Percentiles rank a stretch among this genome's conserved stretches.
phyloP scores from a whole-genome alignment of 1,140 invertebrate genomes.

The Capitella teleta region DNA sequence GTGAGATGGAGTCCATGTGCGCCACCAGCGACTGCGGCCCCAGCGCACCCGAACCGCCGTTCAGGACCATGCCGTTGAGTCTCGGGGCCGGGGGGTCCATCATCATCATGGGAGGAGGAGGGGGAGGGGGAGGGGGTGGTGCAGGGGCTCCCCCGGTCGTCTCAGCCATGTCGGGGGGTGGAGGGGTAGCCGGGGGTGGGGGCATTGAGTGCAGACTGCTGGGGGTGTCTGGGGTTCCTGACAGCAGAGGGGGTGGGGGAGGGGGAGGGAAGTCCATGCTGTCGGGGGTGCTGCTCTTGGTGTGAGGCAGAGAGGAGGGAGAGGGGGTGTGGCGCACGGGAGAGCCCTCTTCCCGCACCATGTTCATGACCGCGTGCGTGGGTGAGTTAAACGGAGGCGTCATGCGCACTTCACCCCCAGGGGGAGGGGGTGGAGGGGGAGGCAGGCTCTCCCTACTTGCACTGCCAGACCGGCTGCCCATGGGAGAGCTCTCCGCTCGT shows the following conservation, averaged over 20 bases:
- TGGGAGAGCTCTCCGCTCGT: conserved; percentile 47
- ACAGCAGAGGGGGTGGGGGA: conserved; percentile 41
- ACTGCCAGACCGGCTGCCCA: conserved; percentile 37
- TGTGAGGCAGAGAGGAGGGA: conserved; percentile 15
- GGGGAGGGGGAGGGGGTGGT: conserved; percentile 27
- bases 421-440: conserved; percentile 68
- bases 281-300: conserved; percentile 15
- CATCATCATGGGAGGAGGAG: conserved; percentile 22
- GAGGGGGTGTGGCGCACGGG: conserved; percentile 7
- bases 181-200: conserved; percentile 45
- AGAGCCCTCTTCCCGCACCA: background rate
- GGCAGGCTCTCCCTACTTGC: conserved; percentile 63
- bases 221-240: conserved; percentile 26
- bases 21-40: too few species aligned
- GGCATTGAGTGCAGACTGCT: conserved; percentile 12
- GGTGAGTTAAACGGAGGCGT: background rate
- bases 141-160: conserved; percentile 33
- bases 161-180: conserved; percentile 26
- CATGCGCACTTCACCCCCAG: background rate
- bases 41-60: background rate
- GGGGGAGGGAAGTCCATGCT: conserved; percentile 51
- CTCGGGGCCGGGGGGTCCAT: background rate
- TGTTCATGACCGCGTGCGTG: background rate
- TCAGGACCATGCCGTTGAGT: conserved; percentile 2
- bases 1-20: conserved; percentile 10